Base-by-base conservation (phyloP, 1,140 invertebrate genomes). In the Magallana ariakensis region DNA sequence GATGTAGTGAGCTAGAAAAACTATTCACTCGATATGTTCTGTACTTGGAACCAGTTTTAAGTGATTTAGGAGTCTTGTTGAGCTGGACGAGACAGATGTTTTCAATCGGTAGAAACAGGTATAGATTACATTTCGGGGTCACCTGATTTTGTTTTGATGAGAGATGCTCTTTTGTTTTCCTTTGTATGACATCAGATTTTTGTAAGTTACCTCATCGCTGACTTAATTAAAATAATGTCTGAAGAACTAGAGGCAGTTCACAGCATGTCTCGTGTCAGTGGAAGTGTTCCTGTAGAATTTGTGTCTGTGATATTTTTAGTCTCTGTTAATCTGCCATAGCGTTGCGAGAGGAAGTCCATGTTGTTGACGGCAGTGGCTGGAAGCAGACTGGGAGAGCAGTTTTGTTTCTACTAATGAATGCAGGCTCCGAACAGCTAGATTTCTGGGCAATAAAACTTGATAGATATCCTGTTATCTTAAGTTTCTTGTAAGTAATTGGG, bases 381-480 rank as follows among this genome's bases (percentile, higher is more conserved):
- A 13, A 75, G 22, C 66, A 75, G 66, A 75, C 66, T 13, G 19
- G 22, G 66, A 75, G 15, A 75, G 33, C 66, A 26, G 33, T 26
- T 26, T 33, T 7, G 62, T n/a, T 75, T 75, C 19, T 75, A 75
- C 22, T 75, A 75, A 75, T 75, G 66, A 75, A 33, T 75, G 22
- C 66, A 75, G 66, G 15, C 66, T 75, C 66, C 66, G 10, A 9
- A 75, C 22, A 13, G 19, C 66, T 15, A 75, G 22, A 26, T 75
- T 75, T 75, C 33, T 33, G 7, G 66, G 66, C 66, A 75, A 22
- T 33, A 75, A 75, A 75, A 75, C 66, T 75, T 19, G 22, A 75
- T 75, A 75, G 66, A 75, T 75, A 75, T 75, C 66, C 66, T 26
- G 58, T 75, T 75, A 75, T 75, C 66, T 75, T 33, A 75, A 75